Evolutionary conservation across 1,140 invertebrate species (phyloP).

Genomic region (Atopsyche davidsoni): DNA sequence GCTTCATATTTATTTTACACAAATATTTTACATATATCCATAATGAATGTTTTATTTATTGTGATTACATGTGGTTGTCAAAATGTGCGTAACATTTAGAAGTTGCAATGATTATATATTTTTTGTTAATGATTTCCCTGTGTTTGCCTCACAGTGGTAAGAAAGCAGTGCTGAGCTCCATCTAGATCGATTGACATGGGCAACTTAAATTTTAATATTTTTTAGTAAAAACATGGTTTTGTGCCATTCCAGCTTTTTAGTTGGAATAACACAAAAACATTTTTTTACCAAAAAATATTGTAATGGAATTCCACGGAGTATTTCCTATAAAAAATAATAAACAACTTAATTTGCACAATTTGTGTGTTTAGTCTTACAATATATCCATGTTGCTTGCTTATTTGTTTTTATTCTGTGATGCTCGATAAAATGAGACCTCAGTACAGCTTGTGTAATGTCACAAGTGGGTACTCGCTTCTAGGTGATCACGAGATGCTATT

Average conservation of each 20-base stretch:
- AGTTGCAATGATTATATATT: conserved; percentile 30
- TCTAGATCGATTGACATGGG: background rate
- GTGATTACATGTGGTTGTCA: conserved; percentile 31
- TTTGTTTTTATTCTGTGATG: too few species aligned
- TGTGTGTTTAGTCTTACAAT: too few species aligned
- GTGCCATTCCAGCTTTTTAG: too few species aligned
- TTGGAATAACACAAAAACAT: too few species aligned
- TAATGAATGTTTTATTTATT: conserved; percentile 30
- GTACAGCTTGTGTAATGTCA: conserved; percentile 18
- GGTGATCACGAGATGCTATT: conserved; percentile 31
- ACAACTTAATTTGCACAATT: too few species aligned
- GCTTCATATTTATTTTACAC: conserved; percentile 15
- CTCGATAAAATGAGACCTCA: conserved; percentile 8
- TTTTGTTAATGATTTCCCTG: conserved; percentile 26
- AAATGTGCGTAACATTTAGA: conserved; percentile 31
- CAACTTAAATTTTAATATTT: background rate
- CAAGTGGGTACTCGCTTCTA: conserved; percentile 30
- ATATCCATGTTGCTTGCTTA: too few species aligned
- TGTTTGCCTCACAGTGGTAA: conserved; percentile 28
- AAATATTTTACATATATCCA: conserved; percentile 16
- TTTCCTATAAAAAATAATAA: too few species aligned
- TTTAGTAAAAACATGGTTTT: too few species aligned
- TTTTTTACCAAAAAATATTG: too few species aligned
- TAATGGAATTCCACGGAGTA: too few species aligned
- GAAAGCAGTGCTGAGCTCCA: conserved; percentile 20